Base-by-base conservation (phyloP, 2,888 invertebrate species). In the Diarsia dahlii region DNA sequence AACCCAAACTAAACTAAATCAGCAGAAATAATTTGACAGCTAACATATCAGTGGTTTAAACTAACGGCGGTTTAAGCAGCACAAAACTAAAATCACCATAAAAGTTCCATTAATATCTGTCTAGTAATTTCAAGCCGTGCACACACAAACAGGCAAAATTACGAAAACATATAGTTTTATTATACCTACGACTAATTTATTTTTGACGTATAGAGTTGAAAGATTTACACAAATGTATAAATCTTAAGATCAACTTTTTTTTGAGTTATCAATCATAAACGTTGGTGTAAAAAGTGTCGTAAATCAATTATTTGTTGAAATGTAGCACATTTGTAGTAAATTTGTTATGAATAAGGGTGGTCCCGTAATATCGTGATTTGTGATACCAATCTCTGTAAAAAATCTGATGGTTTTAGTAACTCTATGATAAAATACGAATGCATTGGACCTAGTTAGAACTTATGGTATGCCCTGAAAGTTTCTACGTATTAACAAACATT, bases 161-260 rank as follows among this genome's bases (percentile, higher is more conserved):
- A 81, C 63, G 8, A 66, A 84, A 81, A 69, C 50, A 74, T 71
- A 62, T 71, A 50, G 66, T 68, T 76, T 63, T 76, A 65, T 73
- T 71, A 69, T 69, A 50, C 13, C 60, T 71, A 56, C 12, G 6
- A 69, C 62, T 63, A 76, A 83, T 77, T 81, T 50, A 74, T 13
- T 71, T 82, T 77, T 60, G 72, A 81, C 81, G 52, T 69, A 46
- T 65, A 0, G 3, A 60, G 58, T 58, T 48, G 56, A 84, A 70
- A 68, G 69, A 77, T 85, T 85, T 82, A 77, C 65, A 65, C n/a
- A 62, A 67, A 71, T 64, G 76, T 66, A 86, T 83, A 76, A 74
- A 81, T 81, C 78, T 60, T 39, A 48, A 39, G 70, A 77, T 87
- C 65, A 72, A 71, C 18, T 65, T 78, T 73, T 50, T 80, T 74